Evolutionary conservation across 2,797 vertebrate genomes (phyloP), one percentile per base, ranked within the genome.

Genomic region (Periophthalmus magnuspinnatus): DNA sequence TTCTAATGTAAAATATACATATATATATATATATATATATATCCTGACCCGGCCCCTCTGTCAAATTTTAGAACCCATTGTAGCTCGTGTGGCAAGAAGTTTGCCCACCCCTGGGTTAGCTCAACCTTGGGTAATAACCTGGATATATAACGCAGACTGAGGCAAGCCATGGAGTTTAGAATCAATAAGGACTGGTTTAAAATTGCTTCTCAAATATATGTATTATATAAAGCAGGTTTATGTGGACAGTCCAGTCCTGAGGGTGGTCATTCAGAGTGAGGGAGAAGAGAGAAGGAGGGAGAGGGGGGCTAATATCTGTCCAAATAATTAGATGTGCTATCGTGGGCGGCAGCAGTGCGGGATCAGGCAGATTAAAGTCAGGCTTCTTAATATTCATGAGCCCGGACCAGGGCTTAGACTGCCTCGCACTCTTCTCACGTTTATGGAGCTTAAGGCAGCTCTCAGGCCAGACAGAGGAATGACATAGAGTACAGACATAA

Each of bases 261-360:
- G 73, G 54, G 75, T 69, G 75, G 69, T 62, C 87, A 77, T 75
- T 77, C 69, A 75, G 77, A 90, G 64, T 70, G 68, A 84, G 78
- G 69, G 72, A 36, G 74, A 72, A 82, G 54, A 68, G 67, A 19
- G 32, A 59, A 32, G 71, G 41, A 69, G 36, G 68, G 67, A 32
- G 72, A 36, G 77, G 69, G 93, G 90, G 93, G 94, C 95, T 96
- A 96, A 97, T 97, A 96, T 95, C 94, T 96, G 96, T 95, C 95
- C 88, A 94, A 95, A 97, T 97, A 99, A 98, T 98, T 97, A 97
- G 96, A 98, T 98, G 96, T 92, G 93, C 94, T 97, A 96, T 98
- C 96, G 92, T 95, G 91, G 70, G 87, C 93, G 68, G 94, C 95
- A 95, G 95, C 96, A 95, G 95, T 92, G 94, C 47, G 84, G 92